These are phyloP conservation scores for Melanostoma scalare DNA, from an alignment of 2,888 invertebrate genomes.

Conservation along the genomic window DNA sequence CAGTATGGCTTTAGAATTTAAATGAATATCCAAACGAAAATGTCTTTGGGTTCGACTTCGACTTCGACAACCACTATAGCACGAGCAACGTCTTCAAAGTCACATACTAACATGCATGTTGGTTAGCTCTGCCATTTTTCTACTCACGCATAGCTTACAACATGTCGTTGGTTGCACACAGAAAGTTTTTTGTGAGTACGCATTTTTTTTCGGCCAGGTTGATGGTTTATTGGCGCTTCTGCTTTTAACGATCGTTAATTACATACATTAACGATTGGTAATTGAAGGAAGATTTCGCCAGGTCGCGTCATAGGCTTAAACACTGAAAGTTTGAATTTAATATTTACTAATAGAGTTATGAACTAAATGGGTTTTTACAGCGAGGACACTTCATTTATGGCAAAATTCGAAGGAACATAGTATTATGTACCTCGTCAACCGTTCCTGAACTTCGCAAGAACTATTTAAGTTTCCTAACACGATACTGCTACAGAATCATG, in stretches of 20 bases:
- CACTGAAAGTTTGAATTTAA: no score
- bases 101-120: constrained; percentile 50
- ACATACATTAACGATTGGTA: background rate
- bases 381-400: no score
- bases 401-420: no score
- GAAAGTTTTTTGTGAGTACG: constrained; percentile 25
- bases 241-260: background rate
- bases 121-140: constrained; percentile 27
- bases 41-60: constrained; percentile 34
- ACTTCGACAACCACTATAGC: constrained; percentile 24
- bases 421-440: no score
- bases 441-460: no score
- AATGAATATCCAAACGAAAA: constrained; percentile 74
- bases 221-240: background rate
- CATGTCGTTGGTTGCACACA: constrained; percentile 48
- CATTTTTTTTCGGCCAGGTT: constrained; percentile 31
- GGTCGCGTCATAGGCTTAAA: background rate
- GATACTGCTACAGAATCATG: no score
- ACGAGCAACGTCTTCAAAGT: constrained; percentile 12
- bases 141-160: constrained; percentile 59
- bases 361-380: no score
- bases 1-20: constrained; percentile 75
- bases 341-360: no score
- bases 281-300: constrained; percentile 14
- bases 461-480: no score